A percentile compares a stretch with the other conserved stretches of the same genome.
These are phyloP conservation scores for Acanthis flammea DNA, from an alignment of 2,797 vertebrate genomes.

Conservation along the genomic window DNA sequence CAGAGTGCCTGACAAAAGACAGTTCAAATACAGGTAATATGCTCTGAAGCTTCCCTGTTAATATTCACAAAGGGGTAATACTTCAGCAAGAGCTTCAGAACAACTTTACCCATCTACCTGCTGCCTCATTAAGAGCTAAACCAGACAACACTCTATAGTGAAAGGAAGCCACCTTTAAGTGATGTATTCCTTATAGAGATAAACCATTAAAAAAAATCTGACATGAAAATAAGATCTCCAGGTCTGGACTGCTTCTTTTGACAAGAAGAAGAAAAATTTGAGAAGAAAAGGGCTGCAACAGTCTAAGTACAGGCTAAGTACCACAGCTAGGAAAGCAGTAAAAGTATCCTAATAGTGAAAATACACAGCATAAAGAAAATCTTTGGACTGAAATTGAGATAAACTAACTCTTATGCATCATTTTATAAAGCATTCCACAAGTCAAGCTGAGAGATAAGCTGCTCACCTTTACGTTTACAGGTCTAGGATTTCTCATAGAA, in stretches of 20 bases:
- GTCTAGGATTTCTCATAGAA: not conserved
- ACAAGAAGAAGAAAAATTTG: not conserved
- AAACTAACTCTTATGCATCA: not conserved
- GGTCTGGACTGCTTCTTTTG: not conserved
- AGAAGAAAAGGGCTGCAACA: not conserved
- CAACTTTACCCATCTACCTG: not conserved
- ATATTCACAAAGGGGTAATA: not conserved
- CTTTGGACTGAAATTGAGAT: not conserved
- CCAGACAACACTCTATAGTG: not conserved
- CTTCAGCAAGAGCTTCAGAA: not conserved
- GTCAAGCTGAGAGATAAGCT: not conserved
- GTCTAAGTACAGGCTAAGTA: not conserved
- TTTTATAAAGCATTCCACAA: not conserved
- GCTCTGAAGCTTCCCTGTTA: not conserved
- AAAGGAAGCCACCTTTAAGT: not conserved
- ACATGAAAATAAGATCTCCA: not conserved
- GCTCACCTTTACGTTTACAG: not conserved
- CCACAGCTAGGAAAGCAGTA: not conserved
- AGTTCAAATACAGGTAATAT: not conserved
- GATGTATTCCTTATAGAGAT: not conserved
- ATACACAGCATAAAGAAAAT: not conserved
- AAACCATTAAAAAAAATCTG: not conserved
- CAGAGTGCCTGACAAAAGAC: not conserved
- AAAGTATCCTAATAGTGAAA: not conserved
- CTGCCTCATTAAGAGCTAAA: not conserved